phyloP scores from a whole-genome alignment of 2,888 invertebrate genomes.

The Stenchaetothrips biformis region DNA sequence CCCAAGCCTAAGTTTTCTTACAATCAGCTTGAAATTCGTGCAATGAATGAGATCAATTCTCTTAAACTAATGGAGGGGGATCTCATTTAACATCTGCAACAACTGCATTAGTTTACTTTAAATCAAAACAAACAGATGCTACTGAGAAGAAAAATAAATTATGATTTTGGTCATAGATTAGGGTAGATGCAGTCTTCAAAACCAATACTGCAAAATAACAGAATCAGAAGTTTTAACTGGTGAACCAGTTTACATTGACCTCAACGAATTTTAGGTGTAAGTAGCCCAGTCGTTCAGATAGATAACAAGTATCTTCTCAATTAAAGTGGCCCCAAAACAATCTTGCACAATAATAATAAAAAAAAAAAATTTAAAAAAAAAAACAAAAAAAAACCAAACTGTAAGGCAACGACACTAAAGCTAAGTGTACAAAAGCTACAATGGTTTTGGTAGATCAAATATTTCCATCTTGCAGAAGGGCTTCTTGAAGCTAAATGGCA shows the following conservation, averaged over 20 bases:
- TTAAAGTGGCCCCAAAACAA: background rate
- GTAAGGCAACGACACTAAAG: background rate
- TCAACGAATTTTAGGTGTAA: too few relatives aligned
- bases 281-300: background rate
- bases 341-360: background rate
- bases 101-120: background rate
- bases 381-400: background rate
- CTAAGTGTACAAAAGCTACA: too few relatives aligned
- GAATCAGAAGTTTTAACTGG: background rate
- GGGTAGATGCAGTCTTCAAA: background rate
- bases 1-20: too few relatives aligned
- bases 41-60: constrained; percentile 4
- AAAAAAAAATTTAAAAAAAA: background rate
- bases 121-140: background rate
- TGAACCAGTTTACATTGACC: background rate
- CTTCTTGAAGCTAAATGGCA: too few relatives aligned
- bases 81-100: background rate
- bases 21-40: background rate
- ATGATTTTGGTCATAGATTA: constrained; percentile 8
- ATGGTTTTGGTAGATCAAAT: too few relatives aligned
- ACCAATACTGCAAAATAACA: constrained; percentile 3
- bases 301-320: background rate
- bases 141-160: background rate
- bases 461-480: too few relatives aligned
- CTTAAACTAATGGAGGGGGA: constrained; percentile 6